Evolutionary conservation across 1,140 invertebrate genomes (phyloP).

Genomic region (Bombus vancouverensis): DNA sequence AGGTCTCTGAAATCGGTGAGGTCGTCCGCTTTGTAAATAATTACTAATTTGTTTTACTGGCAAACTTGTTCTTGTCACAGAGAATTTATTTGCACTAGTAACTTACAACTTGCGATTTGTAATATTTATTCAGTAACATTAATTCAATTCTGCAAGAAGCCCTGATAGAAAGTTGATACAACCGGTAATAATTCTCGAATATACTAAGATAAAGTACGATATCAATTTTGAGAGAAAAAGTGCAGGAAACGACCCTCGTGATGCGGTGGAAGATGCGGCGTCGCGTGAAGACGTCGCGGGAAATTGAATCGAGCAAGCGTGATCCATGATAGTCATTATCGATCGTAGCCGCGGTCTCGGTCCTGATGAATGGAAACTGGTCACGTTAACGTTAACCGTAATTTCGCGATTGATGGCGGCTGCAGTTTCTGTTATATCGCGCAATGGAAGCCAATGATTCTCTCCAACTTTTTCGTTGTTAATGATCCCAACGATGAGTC

Average conservation of each 20-base stretch:
- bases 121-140: not conserved
- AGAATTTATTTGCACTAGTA: not conserved
- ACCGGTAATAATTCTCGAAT: not conserved
- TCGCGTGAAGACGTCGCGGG: constrained; percentile 10
- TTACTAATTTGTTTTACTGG: too few relatives aligned
- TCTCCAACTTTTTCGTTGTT: not conserved
- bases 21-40: too few relatives aligned
- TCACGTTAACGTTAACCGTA: not conserved
- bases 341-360: not conserved
- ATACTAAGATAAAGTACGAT: not conserved
- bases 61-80: too few relatives aligned
- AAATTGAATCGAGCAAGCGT: constrained; percentile 47
- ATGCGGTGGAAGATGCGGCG: not conserved
- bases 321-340: constrained; percentile 30
- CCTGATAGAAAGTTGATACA: not conserved
- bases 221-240: not conserved
- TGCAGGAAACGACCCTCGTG: not conserved
- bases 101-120: not conserved
- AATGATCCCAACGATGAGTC: not conserved
- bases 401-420: constrained; percentile 23
- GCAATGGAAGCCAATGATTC: constrained; percentile 1
- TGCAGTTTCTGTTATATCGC: not conserved
- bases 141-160: not conserved
- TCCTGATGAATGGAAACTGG: constrained; percentile 17
- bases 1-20: too few relatives aligned